phyloP scores from a whole-genome alignment of 1,140 invertebrate species.

The Aphidius gifuensis region DNA sequence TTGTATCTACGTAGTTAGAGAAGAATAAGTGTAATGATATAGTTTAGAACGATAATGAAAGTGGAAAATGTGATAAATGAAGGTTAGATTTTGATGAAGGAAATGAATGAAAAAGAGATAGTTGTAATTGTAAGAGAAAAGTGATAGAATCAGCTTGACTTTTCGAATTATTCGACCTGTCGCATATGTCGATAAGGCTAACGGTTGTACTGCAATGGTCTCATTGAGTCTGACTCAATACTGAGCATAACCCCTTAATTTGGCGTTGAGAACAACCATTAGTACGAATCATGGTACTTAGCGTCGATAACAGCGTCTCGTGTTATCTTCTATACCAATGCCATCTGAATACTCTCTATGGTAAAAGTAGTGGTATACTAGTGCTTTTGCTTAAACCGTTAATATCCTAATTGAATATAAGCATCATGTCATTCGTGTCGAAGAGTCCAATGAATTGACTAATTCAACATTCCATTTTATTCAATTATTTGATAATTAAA shows the following conservation, averaged over 20 bases:
- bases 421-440: conserved; percentile 11
- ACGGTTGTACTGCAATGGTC: conserved; percentile 5
- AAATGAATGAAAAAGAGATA: no score
- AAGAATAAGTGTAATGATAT: no score
- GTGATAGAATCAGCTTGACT: no score
- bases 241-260: conserved; percentile 25
- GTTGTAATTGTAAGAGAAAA: no score
- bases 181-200: conserved; percentile 31
- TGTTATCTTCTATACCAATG: conserved; percentile 15
- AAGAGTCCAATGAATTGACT: conserved; percentile 6
- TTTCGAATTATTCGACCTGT: not conserved
- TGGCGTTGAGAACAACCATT: conserved; percentile 29
- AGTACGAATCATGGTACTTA: conserved; percentile 32
- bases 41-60: no score
- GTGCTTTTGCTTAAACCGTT: conserved; percentile 14
- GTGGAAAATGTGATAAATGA: no score
- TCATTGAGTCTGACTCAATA: not conserved
- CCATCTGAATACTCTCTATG: no score
- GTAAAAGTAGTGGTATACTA: no score
- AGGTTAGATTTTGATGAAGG: no score
- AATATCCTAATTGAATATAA: conserved; percentile 30
- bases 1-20: no score
- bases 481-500: conserved; percentile 6
- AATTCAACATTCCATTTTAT: conserved; percentile 3
- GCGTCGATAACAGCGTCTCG: conserved; percentile 27